Base-by-base conservation (phyloP, 2,797 vertebrate species). In the Helarctos malayanus region DNA sequence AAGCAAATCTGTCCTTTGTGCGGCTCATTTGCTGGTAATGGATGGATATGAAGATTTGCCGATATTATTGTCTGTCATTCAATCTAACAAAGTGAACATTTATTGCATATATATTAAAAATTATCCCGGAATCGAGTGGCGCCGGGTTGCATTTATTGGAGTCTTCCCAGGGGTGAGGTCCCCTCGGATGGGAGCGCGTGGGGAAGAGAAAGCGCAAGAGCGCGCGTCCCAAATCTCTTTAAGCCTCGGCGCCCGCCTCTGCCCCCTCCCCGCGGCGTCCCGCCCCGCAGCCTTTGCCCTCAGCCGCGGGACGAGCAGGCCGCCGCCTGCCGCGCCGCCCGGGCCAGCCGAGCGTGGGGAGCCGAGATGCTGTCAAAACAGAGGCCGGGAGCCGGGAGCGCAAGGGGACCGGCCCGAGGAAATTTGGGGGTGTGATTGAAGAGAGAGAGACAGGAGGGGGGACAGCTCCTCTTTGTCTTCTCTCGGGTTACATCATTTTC, bases 101-200 rank as follows among this genome's bases (percentile, higher is more conserved):
- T 99, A 99, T 99, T 99, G 99, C 99, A 99, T 99, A 99, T 99
- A 99, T 99, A 99, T 99, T 99, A 99, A 99, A 99, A 99, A 99
- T 99, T 99, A 99, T 99, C 99, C 99, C 98, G 99, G 99, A 99
- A 99, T 99, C 98, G 99, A 99, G 99, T 99, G 99, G 99, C 99
- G 99, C 99, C 99, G 99, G 99, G 98, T 98, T 99, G 99, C 98
- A 99, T 99, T 99, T 99, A 99, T 99, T 99, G 99, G 99, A 99
- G 99, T 99, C 99, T 99, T 99, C 99, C 98, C 99, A 99, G 99
- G 99, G 99, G 99, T 99, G 99, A 99, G 98, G 99, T 99, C 99
- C 99, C 99, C 80, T 99, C 97, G 99, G 99, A 99, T 99, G 98
- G 98, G 61, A 97, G 94, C 88, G 96, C 97, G 57, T 86, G 97